Evolutionary conservation across 2,113 vertebrate genomes (phyloP).

Genomic region (Rhombomys opimus): DNA sequence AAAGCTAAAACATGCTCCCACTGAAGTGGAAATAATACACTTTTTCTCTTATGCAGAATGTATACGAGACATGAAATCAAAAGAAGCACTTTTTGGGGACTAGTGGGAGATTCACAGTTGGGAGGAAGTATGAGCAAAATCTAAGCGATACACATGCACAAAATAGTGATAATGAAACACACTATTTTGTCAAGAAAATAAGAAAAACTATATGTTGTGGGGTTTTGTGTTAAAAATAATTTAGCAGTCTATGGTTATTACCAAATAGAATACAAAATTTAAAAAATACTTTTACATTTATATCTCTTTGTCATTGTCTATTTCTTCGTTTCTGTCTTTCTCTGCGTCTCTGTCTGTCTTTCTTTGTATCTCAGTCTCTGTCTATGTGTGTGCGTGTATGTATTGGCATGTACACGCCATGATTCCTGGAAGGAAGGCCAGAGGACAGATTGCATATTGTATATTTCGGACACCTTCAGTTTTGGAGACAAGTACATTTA

Average conservation of each 20-base stretch:
- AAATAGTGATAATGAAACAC: background rate
- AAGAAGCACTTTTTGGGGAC: background rate
- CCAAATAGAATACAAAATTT: background rate
- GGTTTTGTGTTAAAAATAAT: background rate
- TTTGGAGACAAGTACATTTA: background rate
- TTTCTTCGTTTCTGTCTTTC: too few relatives aligned
- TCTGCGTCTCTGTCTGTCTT: background rate
- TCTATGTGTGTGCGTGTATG: background rate
- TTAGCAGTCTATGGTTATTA: background rate
- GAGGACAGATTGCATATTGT: background rate
- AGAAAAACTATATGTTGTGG: background rate
- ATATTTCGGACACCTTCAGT: background rate
- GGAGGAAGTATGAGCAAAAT: background rate
- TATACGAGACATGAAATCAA: background rate
- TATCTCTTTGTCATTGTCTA: background rate
- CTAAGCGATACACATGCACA: background rate
- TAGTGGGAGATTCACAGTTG: background rate
- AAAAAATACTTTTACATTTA: background rate
- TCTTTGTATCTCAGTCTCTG: background rate
- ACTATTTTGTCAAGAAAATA: background rate
- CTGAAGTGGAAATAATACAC: background rate
- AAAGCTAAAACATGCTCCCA: too few relatives aligned
- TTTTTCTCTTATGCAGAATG: background rate
- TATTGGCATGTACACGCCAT: background rate
- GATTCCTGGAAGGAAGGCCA: background rate